Conservation (phyloP, 2,888 invertebrate genomes). For the Athalia rosae region DNA sequence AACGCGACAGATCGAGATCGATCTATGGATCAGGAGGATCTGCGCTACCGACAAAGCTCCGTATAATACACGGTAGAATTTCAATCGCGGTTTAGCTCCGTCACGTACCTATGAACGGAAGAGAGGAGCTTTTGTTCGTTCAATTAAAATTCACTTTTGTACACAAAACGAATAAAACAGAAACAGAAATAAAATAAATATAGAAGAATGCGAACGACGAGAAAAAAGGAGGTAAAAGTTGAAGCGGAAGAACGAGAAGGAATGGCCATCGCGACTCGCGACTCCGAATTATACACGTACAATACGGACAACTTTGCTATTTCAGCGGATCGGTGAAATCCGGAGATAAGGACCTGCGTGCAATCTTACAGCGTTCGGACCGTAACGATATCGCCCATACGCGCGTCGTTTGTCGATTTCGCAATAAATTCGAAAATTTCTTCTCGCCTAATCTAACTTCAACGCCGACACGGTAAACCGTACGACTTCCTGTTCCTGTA, state of each 20-base stretch:
- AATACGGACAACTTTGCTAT: slow-evolving; percentile 2
- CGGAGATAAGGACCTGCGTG: no score
- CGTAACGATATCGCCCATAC: neutral
- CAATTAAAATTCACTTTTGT: slow-evolving; percentile 31
- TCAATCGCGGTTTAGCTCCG: slow-evolving; percentile 8
- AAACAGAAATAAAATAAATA: neutral
- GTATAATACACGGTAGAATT: no score
- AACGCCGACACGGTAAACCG: no score
- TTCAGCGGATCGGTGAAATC: slow-evolving; percentile 5
- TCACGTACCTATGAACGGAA: slow-evolving; percentile 12
- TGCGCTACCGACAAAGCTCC: neutral
- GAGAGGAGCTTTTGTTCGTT: slow-evolving; percentile 22
- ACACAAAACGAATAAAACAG: neutral
- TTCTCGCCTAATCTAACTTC: no score
- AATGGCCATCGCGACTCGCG: slow-evolving; percentile 26
- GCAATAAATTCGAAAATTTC: neutral
- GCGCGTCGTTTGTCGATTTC: slow-evolving; percentile 23
- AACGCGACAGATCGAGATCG: slow-evolving; percentile 10
- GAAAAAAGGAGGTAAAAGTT: neutral
- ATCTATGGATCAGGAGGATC: slow-evolving; percentile 9
- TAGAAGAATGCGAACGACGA: slow-evolving; percentile 5
- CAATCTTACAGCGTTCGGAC: neutral
- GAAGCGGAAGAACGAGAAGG: neutral
- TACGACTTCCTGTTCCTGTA: neutral
- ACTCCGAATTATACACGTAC: slow-evolving; percentile 20